Evolutionary conservation across 2,888 invertebrate genomes (phyloP).

Genomic region (Quadriops clusia): DNA sequence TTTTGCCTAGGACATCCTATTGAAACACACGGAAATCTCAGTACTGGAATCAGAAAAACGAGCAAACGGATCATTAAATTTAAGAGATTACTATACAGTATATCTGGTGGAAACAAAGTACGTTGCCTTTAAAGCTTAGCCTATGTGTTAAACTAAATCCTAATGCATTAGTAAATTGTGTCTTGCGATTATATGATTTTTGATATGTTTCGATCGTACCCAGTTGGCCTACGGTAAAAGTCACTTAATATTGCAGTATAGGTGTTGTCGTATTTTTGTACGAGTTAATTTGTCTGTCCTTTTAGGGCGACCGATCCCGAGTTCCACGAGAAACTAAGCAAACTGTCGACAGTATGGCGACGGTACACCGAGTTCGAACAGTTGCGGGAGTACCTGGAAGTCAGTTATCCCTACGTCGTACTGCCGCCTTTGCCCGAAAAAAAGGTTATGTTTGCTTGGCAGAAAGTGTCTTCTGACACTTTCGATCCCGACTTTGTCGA

Average conservation of each 20-base stretch:
- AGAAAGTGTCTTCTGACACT: slow-evolving; percentile 62
- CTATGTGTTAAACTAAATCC: too few relatives aligned
- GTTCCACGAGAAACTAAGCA: slow-evolving; percentile 44
- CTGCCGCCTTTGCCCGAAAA: slow-evolving; percentile 77
- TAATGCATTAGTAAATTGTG: too few relatives aligned
- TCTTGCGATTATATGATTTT: slow-evolving; percentile 4
- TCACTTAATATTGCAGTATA: not conserved
- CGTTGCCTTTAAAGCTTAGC: slow-evolving; percentile 30
- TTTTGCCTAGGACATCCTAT: slow-evolving; percentile 48
- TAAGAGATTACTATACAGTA: slow-evolving; percentile 65
- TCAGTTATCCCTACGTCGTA: slow-evolving; percentile 68
- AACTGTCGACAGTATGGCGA: slow-evolving; percentile 60
- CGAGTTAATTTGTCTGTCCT: slow-evolving; percentile 16
- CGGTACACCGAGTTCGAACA: slow-evolving; percentile 79
- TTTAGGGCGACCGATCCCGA: slow-evolving; percentile 54
- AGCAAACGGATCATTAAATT: slow-evolving; percentile 60
- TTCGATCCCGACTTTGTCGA: slow-evolving; percentile 79
- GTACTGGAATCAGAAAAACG: slow-evolving; percentile 68
- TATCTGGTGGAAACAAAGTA: slow-evolving; percentile 70
- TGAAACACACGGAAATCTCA: slow-evolving; percentile 62
- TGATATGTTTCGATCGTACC: slow-evolving; percentile 12
- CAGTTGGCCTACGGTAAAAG: slow-evolving; percentile 12
- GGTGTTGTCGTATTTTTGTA: not conserved
- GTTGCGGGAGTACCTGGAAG: slow-evolving; percentile 61
- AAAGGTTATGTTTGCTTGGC: slow-evolving; percentile 63